Evolutionary conservation across 2,113 vertebrate genomes (phyloP).

Genomic region (Gobius niger): DNA sequence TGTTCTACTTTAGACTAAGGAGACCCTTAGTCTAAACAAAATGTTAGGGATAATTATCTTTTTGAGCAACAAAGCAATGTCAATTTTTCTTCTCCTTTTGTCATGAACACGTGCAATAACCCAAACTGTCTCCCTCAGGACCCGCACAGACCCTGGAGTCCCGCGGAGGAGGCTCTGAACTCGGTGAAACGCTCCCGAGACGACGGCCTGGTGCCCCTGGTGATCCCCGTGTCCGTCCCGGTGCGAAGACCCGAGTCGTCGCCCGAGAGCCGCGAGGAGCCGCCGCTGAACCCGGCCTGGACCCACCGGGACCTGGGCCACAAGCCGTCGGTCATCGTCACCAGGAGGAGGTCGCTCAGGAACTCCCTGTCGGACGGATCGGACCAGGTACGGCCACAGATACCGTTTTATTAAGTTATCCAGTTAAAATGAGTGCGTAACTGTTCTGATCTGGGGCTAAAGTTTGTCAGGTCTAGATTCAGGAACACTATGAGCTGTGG

Average conservation of each 20-base stretch:
- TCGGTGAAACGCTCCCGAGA: slow-evolving; percentile 80
- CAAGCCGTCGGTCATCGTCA: slow-evolving; percentile 92
- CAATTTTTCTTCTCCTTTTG: too few species aligned
- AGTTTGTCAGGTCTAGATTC: too few species aligned
- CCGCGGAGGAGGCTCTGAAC: slow-evolving; percentile 49
- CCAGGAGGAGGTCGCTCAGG: slow-evolving; percentile 87
- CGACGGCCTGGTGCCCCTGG: slow-evolving; percentile 87
- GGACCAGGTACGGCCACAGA: slow-evolving; percentile 77
- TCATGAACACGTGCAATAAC: too few species aligned
- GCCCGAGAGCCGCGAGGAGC: slow-evolving; percentile 70
- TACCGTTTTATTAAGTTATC: not conserved
- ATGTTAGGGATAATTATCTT: too few species aligned
- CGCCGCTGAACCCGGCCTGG: slow-evolving; percentile 71
- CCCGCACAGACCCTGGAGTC: slow-evolving; percentile 73
- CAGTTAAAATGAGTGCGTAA: not conserved
- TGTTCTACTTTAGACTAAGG: too few species aligned
- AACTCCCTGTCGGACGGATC: slow-evolving; percentile 80
- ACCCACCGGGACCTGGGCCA: slow-evolving; percentile 76
- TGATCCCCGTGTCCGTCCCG: slow-evolving; percentile 97
- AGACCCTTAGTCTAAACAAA: too few species aligned
- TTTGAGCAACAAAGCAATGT: too few species aligned
- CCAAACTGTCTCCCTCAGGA: slow-evolving; percentile 47
- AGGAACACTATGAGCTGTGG: too few species aligned
- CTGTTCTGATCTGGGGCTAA: too few species aligned
- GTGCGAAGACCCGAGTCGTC: slow-evolving; percentile 82